phyloP scores from a whole-genome alignment of 2,888 invertebrate genomes.

The Proisotoma minuta region DNA sequence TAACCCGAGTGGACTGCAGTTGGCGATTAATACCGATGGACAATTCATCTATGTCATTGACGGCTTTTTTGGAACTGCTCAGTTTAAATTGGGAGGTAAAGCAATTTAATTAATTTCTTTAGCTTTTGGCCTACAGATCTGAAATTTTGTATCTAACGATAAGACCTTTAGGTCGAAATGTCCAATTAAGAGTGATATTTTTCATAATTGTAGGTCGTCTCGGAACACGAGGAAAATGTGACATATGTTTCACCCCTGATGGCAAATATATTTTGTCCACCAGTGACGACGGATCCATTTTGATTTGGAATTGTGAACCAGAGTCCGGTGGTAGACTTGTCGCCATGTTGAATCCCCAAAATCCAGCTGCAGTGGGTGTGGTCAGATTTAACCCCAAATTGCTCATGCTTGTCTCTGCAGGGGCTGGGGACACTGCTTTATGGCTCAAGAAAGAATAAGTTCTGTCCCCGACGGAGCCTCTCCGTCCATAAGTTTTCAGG shows the following conservation, averaged over 20 bases:
- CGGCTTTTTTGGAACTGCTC: not conserved
- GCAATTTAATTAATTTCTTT: not conserved
- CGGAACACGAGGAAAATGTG: not conserved
- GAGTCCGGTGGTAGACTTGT: not conserved
- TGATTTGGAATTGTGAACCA: not conserved
- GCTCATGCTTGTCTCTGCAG: not conserved
- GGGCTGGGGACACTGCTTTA: not conserved
- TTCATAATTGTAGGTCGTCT: too few relatives aligned
- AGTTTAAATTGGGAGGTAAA: not conserved
- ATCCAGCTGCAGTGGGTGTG: not conserved
- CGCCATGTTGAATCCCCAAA: not conserved
- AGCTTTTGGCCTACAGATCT: too few relatives aligned
- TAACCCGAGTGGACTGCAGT: not conserved
- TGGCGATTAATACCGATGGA: not conserved
- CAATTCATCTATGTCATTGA: not conserved
- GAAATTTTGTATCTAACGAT: too few relatives aligned
- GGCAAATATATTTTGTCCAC: not conserved
- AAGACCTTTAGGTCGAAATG: too few relatives aligned
- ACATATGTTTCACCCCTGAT: not conserved
- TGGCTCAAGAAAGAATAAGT: too few relatives aligned
- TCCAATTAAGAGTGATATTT: too few relatives aligned
- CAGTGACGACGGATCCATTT: not conserved
- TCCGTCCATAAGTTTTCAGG: too few relatives aligned
- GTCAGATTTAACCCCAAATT: constrained; percentile 3
- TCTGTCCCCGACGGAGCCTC: too few relatives aligned